A percentile compares a stretch with the other conserved stretches of the same genome.
These are phyloP conservation scores for Catocala fraxini DNA, from an alignment of 2,888 invertebrate genomes.

Conservation along the genomic window DNA sequence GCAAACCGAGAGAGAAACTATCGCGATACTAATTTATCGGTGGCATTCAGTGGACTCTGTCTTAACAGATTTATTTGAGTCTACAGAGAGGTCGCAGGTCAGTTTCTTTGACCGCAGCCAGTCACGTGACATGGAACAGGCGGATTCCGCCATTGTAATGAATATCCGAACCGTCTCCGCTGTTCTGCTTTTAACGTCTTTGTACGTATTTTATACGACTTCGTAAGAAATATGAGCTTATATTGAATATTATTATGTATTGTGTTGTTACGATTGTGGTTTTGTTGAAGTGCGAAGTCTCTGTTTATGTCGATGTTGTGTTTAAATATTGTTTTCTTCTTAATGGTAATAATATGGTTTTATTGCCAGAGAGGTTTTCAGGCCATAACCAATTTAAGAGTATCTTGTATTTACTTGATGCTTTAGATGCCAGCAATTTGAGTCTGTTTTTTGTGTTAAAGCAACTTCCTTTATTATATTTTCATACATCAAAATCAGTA, in stretches of 20 bases:
- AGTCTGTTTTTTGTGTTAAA: no score
- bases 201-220: constrained; percentile 28
- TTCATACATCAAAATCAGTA: no score
- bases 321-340: neutral
- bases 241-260: constrained; percentile 1
- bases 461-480: no score
- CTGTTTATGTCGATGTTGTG: neutral
- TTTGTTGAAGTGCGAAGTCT: neutral
- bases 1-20: neutral
- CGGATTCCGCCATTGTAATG: constrained; percentile 51
- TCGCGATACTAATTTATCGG: constrained; percentile 11
- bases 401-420: no score
- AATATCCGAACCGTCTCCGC: constrained; percentile 43
- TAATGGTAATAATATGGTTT: neutral
- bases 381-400: no score
- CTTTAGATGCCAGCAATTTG: no score
- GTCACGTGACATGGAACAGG: constrained; percentile 51
- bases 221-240: constrained; percentile 10
- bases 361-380: neutral
- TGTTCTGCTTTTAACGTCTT: constrained; percentile 43
- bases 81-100: constrained; percentile 23
- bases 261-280: neutral
- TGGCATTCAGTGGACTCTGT: neutral
- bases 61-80: constrained; percentile 18
- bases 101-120: constrained; percentile 33